Percentiles rank a stretch among this genome's conserved stretches.
Conservation (phyloP, 2,113 vertebrate species). For the Nothocercus nigrocapillus region DNA sequence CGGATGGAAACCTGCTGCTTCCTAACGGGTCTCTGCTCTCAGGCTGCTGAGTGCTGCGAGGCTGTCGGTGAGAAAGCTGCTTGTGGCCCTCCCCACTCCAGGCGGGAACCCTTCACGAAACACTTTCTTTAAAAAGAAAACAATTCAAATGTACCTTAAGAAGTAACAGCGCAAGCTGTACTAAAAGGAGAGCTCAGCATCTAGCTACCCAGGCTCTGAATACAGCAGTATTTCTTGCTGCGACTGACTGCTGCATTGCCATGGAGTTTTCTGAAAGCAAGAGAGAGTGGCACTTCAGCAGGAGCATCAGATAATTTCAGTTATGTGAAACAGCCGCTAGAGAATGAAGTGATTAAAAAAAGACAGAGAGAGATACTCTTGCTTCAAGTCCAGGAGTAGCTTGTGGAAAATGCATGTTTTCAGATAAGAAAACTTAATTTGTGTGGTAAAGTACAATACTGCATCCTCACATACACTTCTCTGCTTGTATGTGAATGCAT, state of each 20-base stretch:
- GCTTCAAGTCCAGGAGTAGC: background rate
- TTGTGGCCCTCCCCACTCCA: background rate
- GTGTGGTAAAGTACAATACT: constrained; percentile 1
- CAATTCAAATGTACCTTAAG: background rate
- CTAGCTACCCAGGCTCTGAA: background rate
- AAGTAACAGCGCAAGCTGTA: background rate
- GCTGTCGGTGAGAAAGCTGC: background rate
- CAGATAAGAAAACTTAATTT: background rate
- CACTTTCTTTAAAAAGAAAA: background rate
- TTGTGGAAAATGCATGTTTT: background rate
- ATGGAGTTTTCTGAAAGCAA: background rate
- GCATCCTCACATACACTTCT: background rate
- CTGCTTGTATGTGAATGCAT: background rate
- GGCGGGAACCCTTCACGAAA: background rate
- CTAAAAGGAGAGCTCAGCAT: background rate
- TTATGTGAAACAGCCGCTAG: background rate
- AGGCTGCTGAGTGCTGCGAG: background rate
- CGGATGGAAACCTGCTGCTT: background rate
- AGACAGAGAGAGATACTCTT: background rate
- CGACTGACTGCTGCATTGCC: background rate
- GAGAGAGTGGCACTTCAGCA: background rate
- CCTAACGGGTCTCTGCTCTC: background rate
- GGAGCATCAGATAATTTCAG: background rate
- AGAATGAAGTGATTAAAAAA: background rate
- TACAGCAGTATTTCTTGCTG: background rate